Evolutionary conservation across 2,888 invertebrate species (phyloP).

Genomic region (Euplagia quadripunctaria): DNA sequence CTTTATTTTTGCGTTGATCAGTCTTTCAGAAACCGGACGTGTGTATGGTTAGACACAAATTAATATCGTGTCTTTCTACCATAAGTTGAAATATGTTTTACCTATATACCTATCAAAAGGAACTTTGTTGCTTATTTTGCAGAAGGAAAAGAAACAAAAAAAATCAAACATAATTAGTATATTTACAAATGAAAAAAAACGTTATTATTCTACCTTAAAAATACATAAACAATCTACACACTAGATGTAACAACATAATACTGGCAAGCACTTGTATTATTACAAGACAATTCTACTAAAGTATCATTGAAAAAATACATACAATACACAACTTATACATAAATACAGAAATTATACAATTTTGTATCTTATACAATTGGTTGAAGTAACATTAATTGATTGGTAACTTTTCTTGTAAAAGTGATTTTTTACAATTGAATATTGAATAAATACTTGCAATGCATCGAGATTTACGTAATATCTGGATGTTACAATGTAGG

Average conservation of each 20-base stretch:
- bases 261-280: constrained; percentile 41
- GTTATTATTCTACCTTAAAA: constrained; percentile 60
- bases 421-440: not conserved
- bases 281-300: constrained; percentile 18
- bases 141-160: constrained; percentile 3
- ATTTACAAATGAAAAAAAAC: constrained; percentile 73
- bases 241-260: constrained; percentile 52
- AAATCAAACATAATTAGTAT: constrained; percentile 68
- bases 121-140: not conserved
- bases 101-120: too few relatives aligned
- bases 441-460: not conserved
- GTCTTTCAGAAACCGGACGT: too few relatives aligned
- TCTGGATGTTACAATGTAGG: not conserved
- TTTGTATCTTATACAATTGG: not conserved
- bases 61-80: too few relatives aligned
- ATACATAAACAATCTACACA: constrained; percentile 52
- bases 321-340: not conserved
- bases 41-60: too few relatives aligned
- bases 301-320: constrained; percentile 27
- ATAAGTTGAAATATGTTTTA: too few relatives aligned
- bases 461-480: too few relatives aligned
- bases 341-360: not conserved
- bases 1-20: too few relatives aligned
- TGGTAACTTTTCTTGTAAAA: not conserved
- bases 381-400: not conserved